Base-by-base conservation (phyloP, 2,797 vertebrate species). In the Sebastes trivittatus region DNA sequence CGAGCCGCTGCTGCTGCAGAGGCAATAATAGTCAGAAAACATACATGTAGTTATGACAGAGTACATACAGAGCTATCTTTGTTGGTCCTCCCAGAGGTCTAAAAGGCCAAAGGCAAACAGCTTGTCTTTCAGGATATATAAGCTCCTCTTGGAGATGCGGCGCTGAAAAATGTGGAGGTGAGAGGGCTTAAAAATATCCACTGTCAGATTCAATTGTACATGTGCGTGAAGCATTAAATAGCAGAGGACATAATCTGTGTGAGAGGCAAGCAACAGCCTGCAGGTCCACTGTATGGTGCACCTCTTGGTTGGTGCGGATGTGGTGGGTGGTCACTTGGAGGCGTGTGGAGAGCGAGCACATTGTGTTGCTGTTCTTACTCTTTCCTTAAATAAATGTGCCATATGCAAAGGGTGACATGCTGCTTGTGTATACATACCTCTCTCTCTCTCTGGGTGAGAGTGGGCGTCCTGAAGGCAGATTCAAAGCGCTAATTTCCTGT, bases 321-420 rank as follows among this genome's bases (percentile, higher is more conserved):
- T 92, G 80, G 93, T 93, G 90, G 92, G 94, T 88, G 90, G 90
- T 87, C 90, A 87, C 81, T 90, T 70, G 91, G 90, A 90, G 90
- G 90, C 85, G 79, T 90, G 87, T 60, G 82, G 83, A 74, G 81
- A 84, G 88, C 22, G 77, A 92, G 82, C 81, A 89, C 92, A 94
- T 93, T 93, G 90, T 89, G 89, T 85, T 93, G 91, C 93, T 87
- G 91, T 93, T 95, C 83, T 90, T 84, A 88, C 86, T 83, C 88
- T 90, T 93, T 92, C 94, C 92, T 88, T 89, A 95, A 95, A 96
- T 93, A 95, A 94, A 89, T 76, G 72, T 87, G 91, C 91, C 90
- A 92, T 87, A 90, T 91, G 90, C 82, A 85, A 80, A 83, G 78
- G 80, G 87, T 83, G 91, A 86, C 91, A 86, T 56, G 81, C 79